Conservation (phyloP, 2,113 vertebrate species). For the Hystrix cristata region DNA sequence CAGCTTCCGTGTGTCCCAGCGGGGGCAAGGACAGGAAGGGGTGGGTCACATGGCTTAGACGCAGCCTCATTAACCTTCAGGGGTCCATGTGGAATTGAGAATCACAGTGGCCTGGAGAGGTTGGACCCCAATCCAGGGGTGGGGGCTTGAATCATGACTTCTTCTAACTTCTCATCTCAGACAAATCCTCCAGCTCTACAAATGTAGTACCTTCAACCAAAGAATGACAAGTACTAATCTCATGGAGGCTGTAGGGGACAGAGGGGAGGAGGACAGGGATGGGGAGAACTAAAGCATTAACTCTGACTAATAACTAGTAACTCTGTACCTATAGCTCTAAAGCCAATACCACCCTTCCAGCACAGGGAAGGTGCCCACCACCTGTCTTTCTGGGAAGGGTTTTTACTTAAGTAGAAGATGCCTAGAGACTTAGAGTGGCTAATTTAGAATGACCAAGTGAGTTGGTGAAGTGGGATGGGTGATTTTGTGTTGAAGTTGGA, state of each 20-base stretch:
- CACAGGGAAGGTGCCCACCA: neutral
- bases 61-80: neutral
- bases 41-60: neutral
- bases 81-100: neutral
- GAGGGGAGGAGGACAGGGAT: accelerated
- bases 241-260: no score
- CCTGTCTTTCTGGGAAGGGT: neutral
- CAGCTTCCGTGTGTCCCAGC: neutral
- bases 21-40: neutral
- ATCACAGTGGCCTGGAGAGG: neutral
- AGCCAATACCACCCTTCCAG: neutral
- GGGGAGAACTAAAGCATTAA: neutral
- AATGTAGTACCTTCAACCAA: neutral
- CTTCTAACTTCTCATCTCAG: neutral
- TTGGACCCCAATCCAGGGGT: neutral
- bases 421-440: neutral
- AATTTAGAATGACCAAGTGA: neutral
- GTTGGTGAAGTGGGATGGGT: neutral
- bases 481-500: neutral
- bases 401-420: neutral
- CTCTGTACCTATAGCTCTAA: neutral
- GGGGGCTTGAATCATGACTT: neutral
- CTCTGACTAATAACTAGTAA: neutral
- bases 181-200: neutral
- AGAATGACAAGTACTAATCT: neutral